Evolutionary conservation across 2,113 vertebrate genomes (phyloP).

Genomic region (Crotalus viridis): DNA sequence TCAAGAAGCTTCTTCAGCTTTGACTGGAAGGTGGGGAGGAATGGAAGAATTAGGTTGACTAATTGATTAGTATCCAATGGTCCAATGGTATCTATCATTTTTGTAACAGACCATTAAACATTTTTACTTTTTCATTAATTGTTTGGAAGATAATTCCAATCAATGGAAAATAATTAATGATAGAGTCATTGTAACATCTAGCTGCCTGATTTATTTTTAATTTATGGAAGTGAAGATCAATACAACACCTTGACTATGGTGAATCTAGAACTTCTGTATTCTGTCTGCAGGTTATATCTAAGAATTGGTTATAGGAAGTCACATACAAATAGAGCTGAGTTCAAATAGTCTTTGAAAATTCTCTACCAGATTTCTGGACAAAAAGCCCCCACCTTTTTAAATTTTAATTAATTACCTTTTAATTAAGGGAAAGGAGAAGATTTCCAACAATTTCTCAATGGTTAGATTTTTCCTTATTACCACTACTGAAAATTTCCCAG

Average conservation of each 20-base stretch:
- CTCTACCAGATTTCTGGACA: not conserved
- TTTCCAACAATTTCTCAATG: not conserved
- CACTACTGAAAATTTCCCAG: not conserved
- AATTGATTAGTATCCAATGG: not conserved
- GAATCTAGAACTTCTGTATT: not conserved
- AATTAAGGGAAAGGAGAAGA: not conserved
- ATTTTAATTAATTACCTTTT: no score
- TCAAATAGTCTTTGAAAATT: not conserved
- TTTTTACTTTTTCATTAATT: not conserved
- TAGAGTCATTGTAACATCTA: not conserved
- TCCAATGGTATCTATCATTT: not conserved
- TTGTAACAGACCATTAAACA: not conserved
- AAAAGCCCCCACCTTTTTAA: not conserved
- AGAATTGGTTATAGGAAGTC: not conserved
- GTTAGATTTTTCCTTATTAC: not conserved
- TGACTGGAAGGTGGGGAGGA: no score
- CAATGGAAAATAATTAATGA: not conserved
- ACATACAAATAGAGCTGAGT: not conserved
- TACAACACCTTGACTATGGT: not conserved
- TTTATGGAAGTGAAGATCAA: not conserved
- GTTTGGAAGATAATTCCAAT: not conserved
- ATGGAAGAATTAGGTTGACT: no score
- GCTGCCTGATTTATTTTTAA: not conserved
- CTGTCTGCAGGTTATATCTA: not conserved
- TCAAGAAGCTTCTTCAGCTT: no score